phyloP scores from a whole-genome alignment of 2,113 vertebrate species.

The Coryphaenoides rupestris region DNA sequence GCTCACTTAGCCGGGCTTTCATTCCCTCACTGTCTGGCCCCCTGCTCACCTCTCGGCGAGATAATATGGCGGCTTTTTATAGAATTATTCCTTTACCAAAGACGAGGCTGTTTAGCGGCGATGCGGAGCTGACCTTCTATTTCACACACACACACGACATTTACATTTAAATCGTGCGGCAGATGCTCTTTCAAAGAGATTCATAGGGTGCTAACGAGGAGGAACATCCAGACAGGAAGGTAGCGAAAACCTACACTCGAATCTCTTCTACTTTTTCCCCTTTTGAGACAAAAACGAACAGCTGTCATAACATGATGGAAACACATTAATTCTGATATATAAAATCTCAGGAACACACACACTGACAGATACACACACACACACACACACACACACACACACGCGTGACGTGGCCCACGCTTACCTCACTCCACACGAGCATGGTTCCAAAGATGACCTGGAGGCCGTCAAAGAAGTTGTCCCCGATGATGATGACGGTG shows the following conservation, averaged over 20 bases:
- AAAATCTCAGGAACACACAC: not conserved
- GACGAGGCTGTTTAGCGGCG: constrained; percentile 63
- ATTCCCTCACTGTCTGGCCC: constrained; percentile 65
- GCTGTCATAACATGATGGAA: constrained; percentile 14
- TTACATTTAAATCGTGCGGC: constrained; percentile 72
- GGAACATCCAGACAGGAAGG: constrained; percentile 42
- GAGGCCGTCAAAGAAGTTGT: constrained; percentile 96
- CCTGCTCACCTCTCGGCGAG: constrained; percentile 58
- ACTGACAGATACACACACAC: constrained; percentile 1
- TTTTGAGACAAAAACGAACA: constrained; percentile 19
- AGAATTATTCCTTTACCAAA: constrained; percentile 73
- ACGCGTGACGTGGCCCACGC: constrained; percentile 41
- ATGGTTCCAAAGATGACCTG: constrained; percentile 99
- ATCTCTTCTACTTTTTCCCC: not conserved
- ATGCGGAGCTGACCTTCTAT: constrained; percentile 64
- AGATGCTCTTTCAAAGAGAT: constrained; percentile 65
- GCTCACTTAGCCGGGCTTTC: constrained; percentile 69
- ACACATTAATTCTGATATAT: constrained; percentile 30
- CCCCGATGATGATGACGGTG: too few relatives aligned
- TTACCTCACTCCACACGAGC: constrained; percentile 98
- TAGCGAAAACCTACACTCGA: constrained; percentile 22
- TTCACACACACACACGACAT: constrained; percentile 65
- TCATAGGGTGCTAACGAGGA: constrained; percentile 35
- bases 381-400: constrained; percentile 3
- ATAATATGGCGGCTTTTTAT: constrained; percentile 72